Base-by-base conservation (phyloP, 2,797 vertebrate species). In the Amblyopsis hoosieri region DNA sequence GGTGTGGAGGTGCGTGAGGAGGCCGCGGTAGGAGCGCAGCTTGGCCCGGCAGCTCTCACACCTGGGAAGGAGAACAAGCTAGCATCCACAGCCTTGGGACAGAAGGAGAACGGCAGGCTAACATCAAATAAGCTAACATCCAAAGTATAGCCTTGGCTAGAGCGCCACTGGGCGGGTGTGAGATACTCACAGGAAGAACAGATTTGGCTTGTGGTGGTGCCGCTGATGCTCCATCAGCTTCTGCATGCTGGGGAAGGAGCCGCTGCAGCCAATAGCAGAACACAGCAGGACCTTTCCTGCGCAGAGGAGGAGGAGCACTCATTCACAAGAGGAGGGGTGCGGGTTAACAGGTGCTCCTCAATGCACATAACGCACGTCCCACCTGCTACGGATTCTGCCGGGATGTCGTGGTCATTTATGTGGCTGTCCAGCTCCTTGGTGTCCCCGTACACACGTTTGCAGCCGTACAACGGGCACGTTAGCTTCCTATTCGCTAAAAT, bases 31-130 rank as follows among this genome's bases (percentile, higher is more conserved):
- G 0, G 96, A 96, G 3, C 95, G 94, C 81, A 98, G 89, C 79
- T 96, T 96, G 29, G 95, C 91, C 64, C 95, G 90, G 83, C 97
- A 99, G 77, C 94, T 97, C 87, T 98, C 96, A 65, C 97, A 98
- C 81, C 97, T 98, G 74, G 0, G 45, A 5, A 45, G 12, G 14
- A n/a, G 8, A n/a, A 45, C 15, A 51, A 2, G 45, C 15, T 53
- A 12, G 15, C 17, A 51, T 8, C 19, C 29, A 29, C 0, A 0
- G 12, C 17, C 29, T 23, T 14, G 31, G 19, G 8, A 46, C 37
- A 15, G 54, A 11, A 42, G 14, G 47, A n/a, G 33, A 9, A 37
- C 8, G 33, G 8, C 0, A 37, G 33, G 33, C 33, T 37, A 37
- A 37, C 33, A 37, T 8, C 33, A 45, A 47, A 23, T 23, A 23